Conservation (phyloP, 2,888 invertebrate species). For the Caradrina kadenii region DNA sequence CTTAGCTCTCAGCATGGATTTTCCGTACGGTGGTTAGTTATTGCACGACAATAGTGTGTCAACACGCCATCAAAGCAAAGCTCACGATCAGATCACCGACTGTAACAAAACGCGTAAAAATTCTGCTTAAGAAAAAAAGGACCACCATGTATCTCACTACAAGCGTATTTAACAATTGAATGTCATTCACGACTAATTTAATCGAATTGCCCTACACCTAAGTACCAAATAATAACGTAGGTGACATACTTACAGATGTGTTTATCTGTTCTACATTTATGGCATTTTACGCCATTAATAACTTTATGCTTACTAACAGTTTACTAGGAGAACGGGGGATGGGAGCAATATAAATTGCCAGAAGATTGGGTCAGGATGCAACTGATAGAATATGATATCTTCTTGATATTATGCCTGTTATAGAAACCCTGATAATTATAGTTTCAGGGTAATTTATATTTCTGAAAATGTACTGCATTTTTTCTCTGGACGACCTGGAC, state of each 20-base stretch:
- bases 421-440: too few relatives aligned
- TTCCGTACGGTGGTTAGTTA: too few relatives aligned
- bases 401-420: too few relatives aligned
- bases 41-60: neutral
- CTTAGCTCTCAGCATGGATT: too few relatives aligned
- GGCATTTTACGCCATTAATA: neutral
- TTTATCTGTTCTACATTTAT: conserved; percentile 21
- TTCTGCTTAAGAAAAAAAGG: too few relatives aligned
- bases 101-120: neutral
- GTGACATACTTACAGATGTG: conserved; percentile 53
- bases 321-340: too few relatives aligned
- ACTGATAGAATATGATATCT: too few relatives aligned
- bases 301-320: neutral
- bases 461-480: too few relatives aligned
- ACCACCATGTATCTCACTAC: conserved; percentile 45
- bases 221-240: conserved; percentile 46
- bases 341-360: too few relatives aligned
- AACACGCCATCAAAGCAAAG: neutral
- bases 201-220: conserved; percentile 64
- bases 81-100: neutral
- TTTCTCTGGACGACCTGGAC: too few relatives aligned
- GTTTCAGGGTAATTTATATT: too few relatives aligned
- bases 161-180: conserved; percentile 59
- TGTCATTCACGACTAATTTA: conserved; percentile 65
- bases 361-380: too few relatives aligned